Conservation (phyloP, 2,888 invertebrate genomes). For the Ashinkailepas kermadecensis region DNA sequence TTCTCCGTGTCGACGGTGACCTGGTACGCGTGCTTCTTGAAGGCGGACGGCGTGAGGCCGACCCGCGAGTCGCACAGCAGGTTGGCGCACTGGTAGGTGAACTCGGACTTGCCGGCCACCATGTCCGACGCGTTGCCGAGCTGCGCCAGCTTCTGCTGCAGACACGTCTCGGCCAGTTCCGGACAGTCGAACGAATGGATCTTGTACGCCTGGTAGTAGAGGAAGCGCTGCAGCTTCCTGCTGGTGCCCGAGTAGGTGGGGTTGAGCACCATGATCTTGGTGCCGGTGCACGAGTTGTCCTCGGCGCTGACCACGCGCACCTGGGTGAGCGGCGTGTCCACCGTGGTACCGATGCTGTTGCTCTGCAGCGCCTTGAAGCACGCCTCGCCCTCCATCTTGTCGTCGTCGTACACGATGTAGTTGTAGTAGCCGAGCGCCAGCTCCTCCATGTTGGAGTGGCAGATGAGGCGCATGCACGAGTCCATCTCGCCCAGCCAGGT, state of each 20-base stretch:
- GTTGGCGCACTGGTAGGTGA: constrained; percentile 18
- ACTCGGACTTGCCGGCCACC: neutral
- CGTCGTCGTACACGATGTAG: constrained; percentile 3
- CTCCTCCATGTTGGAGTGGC: constrained; percentile 9
- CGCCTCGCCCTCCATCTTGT: constrained; percentile 15
- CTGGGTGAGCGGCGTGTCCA: constrained; percentile 13
- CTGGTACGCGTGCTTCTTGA: neutral
- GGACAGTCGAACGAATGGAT: constrained; percentile 12
- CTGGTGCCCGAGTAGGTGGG: constrained; percentile 6
- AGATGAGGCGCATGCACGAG: constrained; percentile 19
- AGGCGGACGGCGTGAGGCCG: neutral
- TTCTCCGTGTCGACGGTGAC: constrained; percentile 9
- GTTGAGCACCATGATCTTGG: constrained; percentile 23
- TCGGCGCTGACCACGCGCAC: constrained; percentile 15
- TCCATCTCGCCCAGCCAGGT: constrained; percentile 16
- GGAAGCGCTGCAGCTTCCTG: constrained; percentile 14
- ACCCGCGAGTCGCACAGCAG: constrained; percentile 23
- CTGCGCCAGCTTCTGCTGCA: constrained; percentile 12
- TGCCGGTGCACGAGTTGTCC: constrained; percentile 12
- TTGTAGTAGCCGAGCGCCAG: constrained; percentile 18
- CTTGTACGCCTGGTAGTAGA: constrained; percentile 19
- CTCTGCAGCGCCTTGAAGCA: constrained; percentile 21
- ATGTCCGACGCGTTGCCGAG: neutral
- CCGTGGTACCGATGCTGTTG: constrained; percentile 2
- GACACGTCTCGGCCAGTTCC: constrained; percentile 7